Evolutionary conservation across 2,797 vertebrate species (phyloP).

Genomic region (Spheniscus humboldti): DNA sequence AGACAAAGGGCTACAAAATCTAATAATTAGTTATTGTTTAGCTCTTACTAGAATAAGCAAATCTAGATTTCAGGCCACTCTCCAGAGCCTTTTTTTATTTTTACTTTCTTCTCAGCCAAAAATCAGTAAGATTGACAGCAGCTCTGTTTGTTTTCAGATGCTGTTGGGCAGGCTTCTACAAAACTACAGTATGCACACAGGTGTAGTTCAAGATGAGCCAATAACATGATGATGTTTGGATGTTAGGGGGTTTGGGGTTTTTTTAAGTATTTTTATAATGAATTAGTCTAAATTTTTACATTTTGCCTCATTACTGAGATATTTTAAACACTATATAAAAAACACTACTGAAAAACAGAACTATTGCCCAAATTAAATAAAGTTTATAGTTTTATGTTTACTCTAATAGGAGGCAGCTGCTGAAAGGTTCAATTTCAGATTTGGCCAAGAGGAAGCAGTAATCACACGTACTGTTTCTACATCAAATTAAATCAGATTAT

Average conservation of each 20-base stretch:
- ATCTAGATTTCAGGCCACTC: not conserved
- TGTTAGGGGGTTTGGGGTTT: rapidly evolving
- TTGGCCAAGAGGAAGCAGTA: not conserved
- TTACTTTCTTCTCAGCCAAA: slow-evolving; percentile 7
- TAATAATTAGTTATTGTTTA: not conserved
- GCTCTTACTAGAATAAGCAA: not conserved
- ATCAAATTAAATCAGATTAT: not conserved
- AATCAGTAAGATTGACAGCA: not conserved
- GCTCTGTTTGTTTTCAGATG: slow-evolving; percentile 33
- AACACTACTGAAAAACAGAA: not conserved
- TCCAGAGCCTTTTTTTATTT: not conserved
- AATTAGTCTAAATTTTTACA: not conserved
- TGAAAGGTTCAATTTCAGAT: not conserved
- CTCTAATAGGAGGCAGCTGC: not conserved
- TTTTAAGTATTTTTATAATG: not conserved
- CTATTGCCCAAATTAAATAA: not conserved
- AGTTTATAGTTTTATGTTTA: not conserved
- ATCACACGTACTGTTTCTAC: not conserved
- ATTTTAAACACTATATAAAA: not conserved
- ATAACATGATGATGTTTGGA: not conserved
- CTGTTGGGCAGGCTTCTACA: not conserved
- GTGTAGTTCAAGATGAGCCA: not conserved
- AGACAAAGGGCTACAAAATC: not conserved
- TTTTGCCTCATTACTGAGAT: not conserved
- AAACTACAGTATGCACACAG: not conserved